These are phyloP conservation scores for Standfussiana lucernea DNA, from an alignment of 2,888 invertebrate genomes.

Conservation along the genomic window DNA sequence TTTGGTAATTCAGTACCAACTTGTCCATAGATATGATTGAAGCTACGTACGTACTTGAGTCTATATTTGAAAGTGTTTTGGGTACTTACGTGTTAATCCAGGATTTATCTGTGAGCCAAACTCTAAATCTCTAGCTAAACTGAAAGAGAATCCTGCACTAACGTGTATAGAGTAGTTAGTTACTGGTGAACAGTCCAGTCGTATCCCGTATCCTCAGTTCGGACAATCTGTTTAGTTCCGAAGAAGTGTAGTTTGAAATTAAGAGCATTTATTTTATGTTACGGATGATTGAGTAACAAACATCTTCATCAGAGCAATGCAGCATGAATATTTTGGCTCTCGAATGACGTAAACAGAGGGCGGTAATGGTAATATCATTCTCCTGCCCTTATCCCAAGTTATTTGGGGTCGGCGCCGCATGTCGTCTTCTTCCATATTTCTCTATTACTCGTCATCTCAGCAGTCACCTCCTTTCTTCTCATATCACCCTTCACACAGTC, in stretches of 20 bases:
- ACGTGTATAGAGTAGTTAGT: background rate
- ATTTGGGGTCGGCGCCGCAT: too few relatives aligned
- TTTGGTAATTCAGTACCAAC: background rate
- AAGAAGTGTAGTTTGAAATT: too few relatives aligned
- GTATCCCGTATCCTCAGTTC: background rate
- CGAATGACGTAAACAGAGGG: background rate
- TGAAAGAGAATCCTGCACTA: background rate
- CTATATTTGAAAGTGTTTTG: background rate
- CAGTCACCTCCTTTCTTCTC: background rate
- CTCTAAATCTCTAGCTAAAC: background rate
- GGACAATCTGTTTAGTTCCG: background rate
- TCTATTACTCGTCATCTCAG: background rate
- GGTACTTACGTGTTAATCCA: background rate
- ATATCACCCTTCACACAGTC: too few relatives aligned
- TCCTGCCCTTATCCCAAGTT: background rate
- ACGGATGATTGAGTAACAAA: too few relatives aligned
- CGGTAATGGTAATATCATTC: background rate
- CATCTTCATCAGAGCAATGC: background rate
- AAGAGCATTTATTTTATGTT: background rate
- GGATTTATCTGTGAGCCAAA: background rate
- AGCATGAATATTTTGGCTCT: background rate
- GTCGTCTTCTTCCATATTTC: background rate
- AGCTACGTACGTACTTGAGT: background rate
- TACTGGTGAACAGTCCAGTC: background rate
- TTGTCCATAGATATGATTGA: conserved; percentile 2